Evolutionary conservation across 2,113 vertebrate genomes (phyloP).

Genomic region (Salminus brasiliensis): DNA sequence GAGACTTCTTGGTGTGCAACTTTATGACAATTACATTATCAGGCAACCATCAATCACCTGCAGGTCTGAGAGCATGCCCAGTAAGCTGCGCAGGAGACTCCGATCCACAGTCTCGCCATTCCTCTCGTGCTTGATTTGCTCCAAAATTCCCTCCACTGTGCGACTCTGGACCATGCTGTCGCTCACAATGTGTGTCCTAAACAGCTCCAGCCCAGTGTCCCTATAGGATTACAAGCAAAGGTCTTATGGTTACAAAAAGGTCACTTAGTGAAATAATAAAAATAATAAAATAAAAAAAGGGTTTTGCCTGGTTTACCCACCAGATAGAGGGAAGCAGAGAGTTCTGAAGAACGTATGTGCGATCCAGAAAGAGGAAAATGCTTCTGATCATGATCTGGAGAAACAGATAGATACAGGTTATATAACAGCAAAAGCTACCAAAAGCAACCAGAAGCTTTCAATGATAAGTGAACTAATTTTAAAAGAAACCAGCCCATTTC

Average conservation of each 20-base stretch:
- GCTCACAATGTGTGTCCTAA: conserved; percentile 96
- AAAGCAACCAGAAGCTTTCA: no score
- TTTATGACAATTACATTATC: not conserved
- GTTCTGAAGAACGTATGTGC: conserved; percentile 98
- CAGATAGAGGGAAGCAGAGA: conserved; percentile 99
- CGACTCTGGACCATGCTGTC: conserved; percentile 95
- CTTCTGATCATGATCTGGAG: conserved; percentile 98
- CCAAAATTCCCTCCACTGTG: conserved; percentile 95
- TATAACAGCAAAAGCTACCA: not conserved
- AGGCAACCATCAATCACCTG: conserved; percentile 76
- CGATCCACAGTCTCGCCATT: conserved; percentile 94
- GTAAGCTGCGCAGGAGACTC: conserved; percentile 92
- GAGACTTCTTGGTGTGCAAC: no score
- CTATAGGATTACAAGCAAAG: conserved; percentile 66
- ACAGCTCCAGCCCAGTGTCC: conserved; percentile 98
- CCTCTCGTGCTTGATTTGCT: conserved; percentile 92
- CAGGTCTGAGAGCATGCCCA: conserved; percentile 97
- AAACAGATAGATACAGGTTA: not conserved
- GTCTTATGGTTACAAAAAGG: not conserved
- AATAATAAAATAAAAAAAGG: not conserved
- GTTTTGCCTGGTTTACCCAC: conserved; percentile 63
- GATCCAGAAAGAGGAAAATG: conserved; percentile 99
- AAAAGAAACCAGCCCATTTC: no score
- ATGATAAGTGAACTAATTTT: no score
- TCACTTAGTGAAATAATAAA: no score